Evolutionary conservation across 23 tunicate species (phyloP).

Genomic region (Corella eumyota): DNA sequence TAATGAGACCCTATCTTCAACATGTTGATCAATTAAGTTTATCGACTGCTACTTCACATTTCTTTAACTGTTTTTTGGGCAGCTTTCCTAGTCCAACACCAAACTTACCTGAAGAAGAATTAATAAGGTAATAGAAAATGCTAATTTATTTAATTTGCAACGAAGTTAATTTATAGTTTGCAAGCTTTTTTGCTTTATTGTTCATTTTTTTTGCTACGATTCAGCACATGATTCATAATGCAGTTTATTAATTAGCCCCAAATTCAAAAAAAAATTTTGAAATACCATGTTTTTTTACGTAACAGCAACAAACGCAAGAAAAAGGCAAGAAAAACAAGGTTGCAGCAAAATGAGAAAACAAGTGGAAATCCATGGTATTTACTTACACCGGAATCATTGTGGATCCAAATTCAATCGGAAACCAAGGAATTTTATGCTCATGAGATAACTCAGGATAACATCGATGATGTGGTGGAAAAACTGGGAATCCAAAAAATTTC

Average conservation of each 20-base stretch:
- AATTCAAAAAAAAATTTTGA: too few species aligned
- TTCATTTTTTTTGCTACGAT: neutral
- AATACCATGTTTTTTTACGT: too few species aligned
- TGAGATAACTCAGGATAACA: slow-evolving; percentile 6
- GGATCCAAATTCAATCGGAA: slow-evolving; percentile 64
- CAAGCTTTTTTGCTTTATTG: neutral
- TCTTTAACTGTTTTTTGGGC: slow-evolving; percentile 77
- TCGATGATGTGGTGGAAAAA: slow-evolving; percentile 54
- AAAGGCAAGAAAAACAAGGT: slow-evolving; percentile 29
- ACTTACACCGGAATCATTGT: slow-evolving; percentile 65
- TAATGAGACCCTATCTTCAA: slow-evolving; percentile 68
- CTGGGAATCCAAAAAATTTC: slow-evolving; percentile 52
- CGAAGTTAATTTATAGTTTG: neutral
- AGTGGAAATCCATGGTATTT: slow-evolving; percentile 39
- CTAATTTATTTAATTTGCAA: neutral
- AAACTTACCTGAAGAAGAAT: slow-evolving; percentile 47
- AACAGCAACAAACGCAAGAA: slow-evolving; percentile 39
- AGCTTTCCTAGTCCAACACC: slow-evolving; percentile 37
- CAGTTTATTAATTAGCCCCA: too few species aligned
- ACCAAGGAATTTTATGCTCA: slow-evolving; percentile 59
- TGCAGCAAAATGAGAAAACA: slow-evolving; percentile 6
- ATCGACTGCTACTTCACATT: slow-evolving; percentile 63
- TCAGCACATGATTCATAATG: too few species aligned
- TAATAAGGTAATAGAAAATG: slow-evolving; percentile 11
- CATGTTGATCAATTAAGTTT: slow-evolving; percentile 47